phyloP scores from a whole-genome alignment of 2,797 vertebrate species.

The Anguilla marmorata region DNA sequence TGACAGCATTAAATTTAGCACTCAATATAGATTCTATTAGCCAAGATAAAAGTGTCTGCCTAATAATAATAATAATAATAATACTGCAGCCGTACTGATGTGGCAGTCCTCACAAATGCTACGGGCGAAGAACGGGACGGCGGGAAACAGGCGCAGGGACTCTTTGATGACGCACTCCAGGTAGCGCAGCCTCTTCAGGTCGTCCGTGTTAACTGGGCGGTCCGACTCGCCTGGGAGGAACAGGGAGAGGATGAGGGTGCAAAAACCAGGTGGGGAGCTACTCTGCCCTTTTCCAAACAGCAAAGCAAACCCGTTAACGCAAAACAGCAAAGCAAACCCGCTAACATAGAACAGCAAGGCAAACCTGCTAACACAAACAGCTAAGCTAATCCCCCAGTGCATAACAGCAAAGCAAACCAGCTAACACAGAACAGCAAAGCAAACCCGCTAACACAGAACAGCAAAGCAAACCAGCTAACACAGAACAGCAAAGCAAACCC shows the following conservation, averaged over 20 bases:
- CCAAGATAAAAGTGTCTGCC: not conserved
- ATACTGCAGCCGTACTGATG: constrained; percentile 75
- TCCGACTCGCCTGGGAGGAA: constrained; percentile 71
- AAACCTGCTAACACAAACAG: too few relatives aligned
- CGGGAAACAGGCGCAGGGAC: constrained; percentile 85
- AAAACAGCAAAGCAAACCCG: not conserved
- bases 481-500: not conserved
- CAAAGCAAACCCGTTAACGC: not conserved
- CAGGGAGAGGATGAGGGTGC: not conserved
- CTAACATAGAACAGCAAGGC: not conserved
- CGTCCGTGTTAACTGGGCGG: constrained; percentile 72
- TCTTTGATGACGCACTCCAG: constrained; percentile 93
- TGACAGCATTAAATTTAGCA: not conserved
- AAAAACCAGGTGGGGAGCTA: not conserved
- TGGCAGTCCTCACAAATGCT: constrained; percentile 76
- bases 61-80: not conserved
- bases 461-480: not conserved
- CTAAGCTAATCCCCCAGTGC: too few relatives aligned
- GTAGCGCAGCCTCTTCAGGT: constrained; percentile 87
- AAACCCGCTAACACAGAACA: not conserved
- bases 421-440: not conserved
- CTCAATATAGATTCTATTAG: not conserved
- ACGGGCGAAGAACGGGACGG: constrained; percentile 87
- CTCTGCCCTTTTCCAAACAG: not conserved
- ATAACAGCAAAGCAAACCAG: too few relatives aligned